Percentiles rank a stretch among this genome's conserved stretches.
Evolutionary conservation across 1,140 invertebrate genomes (phyloP).

Genomic region (Philotrypesis tridentata): DNA sequence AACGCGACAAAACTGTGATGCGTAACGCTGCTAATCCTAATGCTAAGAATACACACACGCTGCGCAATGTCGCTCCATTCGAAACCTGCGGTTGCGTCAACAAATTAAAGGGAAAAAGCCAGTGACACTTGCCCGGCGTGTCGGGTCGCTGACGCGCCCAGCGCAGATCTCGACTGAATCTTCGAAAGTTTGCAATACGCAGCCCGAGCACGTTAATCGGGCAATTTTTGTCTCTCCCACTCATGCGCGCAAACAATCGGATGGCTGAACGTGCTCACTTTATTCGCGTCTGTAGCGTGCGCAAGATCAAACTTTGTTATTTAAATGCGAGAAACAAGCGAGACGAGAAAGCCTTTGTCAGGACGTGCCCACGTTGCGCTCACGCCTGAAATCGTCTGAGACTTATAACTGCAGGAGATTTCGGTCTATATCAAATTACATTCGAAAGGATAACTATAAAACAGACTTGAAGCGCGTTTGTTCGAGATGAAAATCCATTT

Average conservation of each 20-base stretch:
- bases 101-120: neutral
- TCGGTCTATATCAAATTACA: neutral
- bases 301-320: constrained; percentile 51
- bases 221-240: constrained; percentile 3
- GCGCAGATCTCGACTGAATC: too few species aligned
- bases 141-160: neutral
- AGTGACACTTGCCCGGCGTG: neutral
- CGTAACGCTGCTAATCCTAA: too few species aligned
- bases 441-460: neutral
- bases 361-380: neutral
- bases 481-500: too few species aligned
- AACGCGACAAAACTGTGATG: too few species aligned
- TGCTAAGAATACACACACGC: too few species aligned
- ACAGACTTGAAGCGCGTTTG: neutral
- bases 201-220: neutral
- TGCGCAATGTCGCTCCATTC: too few species aligned
- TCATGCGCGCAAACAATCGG: neutral
- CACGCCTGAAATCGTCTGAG: neutral
- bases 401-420: neutral
- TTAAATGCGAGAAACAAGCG: constrained; percentile 50
- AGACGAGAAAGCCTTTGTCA: neutral
- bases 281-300: neutral
- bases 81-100: too few species aligned
- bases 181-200: neutral
- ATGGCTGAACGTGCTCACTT: neutral